These are phyloP conservation scores for Cathartes aura DNA, from an alignment of 2,113 vertebrate species.

Conservation along the genomic window DNA sequence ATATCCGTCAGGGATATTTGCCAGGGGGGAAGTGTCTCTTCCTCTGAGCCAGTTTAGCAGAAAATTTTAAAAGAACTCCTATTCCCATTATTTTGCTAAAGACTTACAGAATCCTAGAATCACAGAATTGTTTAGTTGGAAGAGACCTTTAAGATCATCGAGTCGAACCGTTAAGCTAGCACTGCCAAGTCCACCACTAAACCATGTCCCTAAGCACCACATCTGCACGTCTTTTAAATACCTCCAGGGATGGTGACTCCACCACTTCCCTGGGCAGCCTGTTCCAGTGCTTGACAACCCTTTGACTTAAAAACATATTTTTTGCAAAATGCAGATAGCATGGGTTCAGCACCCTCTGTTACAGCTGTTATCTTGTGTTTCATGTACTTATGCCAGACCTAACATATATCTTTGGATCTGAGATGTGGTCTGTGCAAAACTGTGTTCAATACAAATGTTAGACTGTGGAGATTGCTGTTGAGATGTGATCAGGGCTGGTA, in stretches of 20 bases:
- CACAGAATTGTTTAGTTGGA: no score
- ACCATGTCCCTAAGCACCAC: no score
- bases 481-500: neutral
- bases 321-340: neutral
- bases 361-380: neutral
- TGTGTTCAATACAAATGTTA: neutral
- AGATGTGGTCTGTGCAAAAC: neutral
- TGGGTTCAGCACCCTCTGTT: neutral
- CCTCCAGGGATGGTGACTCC: no score
- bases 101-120: no score
- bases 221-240: no score
- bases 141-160: no score
- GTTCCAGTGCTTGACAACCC: no score
- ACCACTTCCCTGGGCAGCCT: no score
- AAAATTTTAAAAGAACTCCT: neutral
- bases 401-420: neutral
- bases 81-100: neutral
- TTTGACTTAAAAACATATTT: neutral
- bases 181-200: no score
- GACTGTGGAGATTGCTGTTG: neutral
- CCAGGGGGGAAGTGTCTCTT: no score
- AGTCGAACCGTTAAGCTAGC: no score
- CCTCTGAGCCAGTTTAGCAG: neutral
- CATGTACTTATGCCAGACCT: neutral
- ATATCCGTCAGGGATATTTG: neutral